Conservation (phyloP, 2,797 vertebrate genomes). For the Nasua narica region DNA sequence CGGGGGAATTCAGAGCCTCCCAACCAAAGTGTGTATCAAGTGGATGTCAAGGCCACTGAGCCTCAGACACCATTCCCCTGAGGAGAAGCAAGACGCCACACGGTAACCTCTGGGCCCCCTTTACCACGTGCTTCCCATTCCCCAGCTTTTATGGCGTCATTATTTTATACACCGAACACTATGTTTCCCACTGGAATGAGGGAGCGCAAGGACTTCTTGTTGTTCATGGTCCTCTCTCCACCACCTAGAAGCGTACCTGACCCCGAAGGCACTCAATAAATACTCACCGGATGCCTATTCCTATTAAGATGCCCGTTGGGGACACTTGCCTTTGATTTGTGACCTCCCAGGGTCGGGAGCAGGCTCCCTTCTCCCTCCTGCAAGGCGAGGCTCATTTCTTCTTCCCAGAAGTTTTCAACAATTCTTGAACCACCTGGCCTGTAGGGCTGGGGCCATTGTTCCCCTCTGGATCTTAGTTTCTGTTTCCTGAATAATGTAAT, state of each 20-base stretch:
- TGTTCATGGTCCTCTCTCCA: background rate
- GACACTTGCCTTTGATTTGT: background rate
- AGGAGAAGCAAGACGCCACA: background rate
- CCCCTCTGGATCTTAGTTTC: background rate
- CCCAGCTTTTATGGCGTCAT: background rate
- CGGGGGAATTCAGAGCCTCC: rapidly evolving
- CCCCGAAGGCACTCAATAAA: background rate
- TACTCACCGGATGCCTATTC: background rate
- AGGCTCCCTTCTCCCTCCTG: background rate
- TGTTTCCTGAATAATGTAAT: background rate
- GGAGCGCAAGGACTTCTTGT: background rate
- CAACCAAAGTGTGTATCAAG: background rate
- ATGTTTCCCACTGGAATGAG: background rate
- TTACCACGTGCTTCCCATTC: background rate
- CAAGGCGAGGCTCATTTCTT: background rate
- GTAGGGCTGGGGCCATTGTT: background rate
- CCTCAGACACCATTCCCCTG: rapidly evolving
- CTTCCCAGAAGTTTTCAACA: background rate
- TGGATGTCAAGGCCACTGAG: rapidly evolving
- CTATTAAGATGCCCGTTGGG: rapidly evolving
- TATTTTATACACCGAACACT: background rate
- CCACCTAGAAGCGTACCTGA: background rate
- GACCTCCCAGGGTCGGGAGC: background rate
- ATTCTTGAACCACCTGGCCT: background rate
- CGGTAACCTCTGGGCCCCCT: background rate